phyloP scores from a whole-genome alignment of 2,888 invertebrate genomes.

The Volucella inanis region DNA sequence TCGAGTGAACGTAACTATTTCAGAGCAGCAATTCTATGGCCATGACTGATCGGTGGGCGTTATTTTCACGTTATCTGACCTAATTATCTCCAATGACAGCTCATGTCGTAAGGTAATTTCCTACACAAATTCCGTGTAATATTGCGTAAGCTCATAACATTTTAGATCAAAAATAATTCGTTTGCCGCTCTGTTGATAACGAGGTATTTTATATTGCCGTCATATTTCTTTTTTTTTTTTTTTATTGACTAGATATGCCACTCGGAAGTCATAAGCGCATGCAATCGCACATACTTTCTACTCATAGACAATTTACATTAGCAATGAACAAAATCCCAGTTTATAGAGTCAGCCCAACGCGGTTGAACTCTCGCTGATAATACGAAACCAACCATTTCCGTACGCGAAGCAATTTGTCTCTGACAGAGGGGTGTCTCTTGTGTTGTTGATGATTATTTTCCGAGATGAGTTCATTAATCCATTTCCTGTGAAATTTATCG shows the following conservation, averaged over 20 bases:
- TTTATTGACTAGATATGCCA: constrained; percentile 25
- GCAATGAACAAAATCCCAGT: background rate
- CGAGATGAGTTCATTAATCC: background rate
- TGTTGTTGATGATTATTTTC: background rate
- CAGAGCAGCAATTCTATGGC: too few relatives aligned
- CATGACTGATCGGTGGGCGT: too few relatives aligned
- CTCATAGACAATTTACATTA: too few relatives aligned
- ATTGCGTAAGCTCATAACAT: background rate
- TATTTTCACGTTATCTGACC: too few relatives aligned
- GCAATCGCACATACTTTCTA: background rate
- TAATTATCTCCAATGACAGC: too few relatives aligned
- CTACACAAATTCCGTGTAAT: too few relatives aligned
- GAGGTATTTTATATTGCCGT: constrained; percentile 27
- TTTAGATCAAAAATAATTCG: constrained; percentile 3
- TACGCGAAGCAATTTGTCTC: constrained; percentile 31
- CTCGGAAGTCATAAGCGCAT: constrained; percentile 31
- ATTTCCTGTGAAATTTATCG: constrained; percentile 1
- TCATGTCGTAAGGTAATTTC: too few relatives aligned
- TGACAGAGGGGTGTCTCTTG: background rate
- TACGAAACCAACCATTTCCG: background rate
- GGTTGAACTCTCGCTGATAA: too few relatives aligned
- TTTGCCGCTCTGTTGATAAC: constrained; percentile 13
- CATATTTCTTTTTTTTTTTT: constrained; percentile 17
- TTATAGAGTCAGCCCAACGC: too few relatives aligned
- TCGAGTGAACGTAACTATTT: too few relatives aligned